These are phyloP conservation scores for Musca domestica DNA, from an alignment of 1,140 invertebrate species.

Conservation along the genomic window DNA sequence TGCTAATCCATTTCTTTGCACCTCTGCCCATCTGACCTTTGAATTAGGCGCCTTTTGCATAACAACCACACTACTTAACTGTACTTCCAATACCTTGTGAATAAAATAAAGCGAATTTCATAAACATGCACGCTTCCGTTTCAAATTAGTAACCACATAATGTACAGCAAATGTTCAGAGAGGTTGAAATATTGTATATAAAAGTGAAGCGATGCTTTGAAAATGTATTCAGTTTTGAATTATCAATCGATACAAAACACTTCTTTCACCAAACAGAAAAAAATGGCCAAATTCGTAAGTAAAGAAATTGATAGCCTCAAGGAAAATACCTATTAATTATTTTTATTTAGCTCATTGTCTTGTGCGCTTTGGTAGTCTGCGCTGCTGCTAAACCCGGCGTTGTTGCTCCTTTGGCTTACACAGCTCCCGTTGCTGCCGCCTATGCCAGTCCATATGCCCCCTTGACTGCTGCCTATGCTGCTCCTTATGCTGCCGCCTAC, in stretches of 20 bases:
- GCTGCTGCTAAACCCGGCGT: slow-evolving; percentile 34
- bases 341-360: slow-evolving; percentile 31
- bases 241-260: neutral
- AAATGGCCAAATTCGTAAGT: too few relatives aligned
- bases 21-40: too few relatives aligned
- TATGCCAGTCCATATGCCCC: slow-evolving; percentile 50
- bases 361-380: slow-evolving; percentile 35
- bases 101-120: too few relatives aligned
- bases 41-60: too few relatives aligned
- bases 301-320: neutral
- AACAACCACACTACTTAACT: too few relatives aligned
- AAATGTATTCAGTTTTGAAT: neutral
- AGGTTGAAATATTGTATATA: neutral
- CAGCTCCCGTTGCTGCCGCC: slow-evolving; percentile 36
- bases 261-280: too few relatives aligned
- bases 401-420: slow-evolving; percentile 29
- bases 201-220: neutral
- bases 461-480: neutral
- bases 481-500: neutral
- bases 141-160: neutral
- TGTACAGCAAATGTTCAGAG: neutral
- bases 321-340: neutral
- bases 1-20: too few relatives aligned
- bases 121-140: too few relatives aligned
- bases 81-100: too few relatives aligned